Evolutionary conservation across 1,140 invertebrate genomes (phyloP), one percentile per base, ranked within the genome.

Genomic region (Laodelphax striatellus): DNA sequence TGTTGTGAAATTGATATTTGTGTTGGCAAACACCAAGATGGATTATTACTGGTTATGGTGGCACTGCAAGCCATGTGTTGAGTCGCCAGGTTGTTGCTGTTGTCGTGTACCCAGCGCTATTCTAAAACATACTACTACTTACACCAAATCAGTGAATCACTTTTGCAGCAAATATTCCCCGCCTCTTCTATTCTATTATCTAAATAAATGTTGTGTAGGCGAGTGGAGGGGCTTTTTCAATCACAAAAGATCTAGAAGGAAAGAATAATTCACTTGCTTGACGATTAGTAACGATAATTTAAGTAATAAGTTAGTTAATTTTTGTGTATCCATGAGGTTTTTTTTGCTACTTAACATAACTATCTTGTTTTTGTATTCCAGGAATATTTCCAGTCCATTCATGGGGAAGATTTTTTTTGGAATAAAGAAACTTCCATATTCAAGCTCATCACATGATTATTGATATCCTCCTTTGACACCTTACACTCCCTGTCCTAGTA

Each of bases 181-280:
- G 13, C 21, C 28, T 17, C 50, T 28, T 60, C 68, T 68, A 70
- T 71, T 74, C 62, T 72, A 74, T 74, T 76, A 72, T 75, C 73
- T 82, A 76, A 73, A 77, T 74, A 84, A 79, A 78, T 79, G 80
- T 80, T 80, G 83, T 76, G 81, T 86, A 77, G 83, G 83, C 73
- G 81, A 80, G 78, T 85, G 83, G 83, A 84, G 78, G 77, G 83
- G 83, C 74, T 86, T 80, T 81, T 86, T 84, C 78, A 85, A 82
- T 81, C 78, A 81, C 76, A 86, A 84, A 77, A 78, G 79, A 75
- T 80, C 79, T 75, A 80, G 82, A 76, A 78, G 82, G 73, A 82
- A 72, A 82, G 50, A 57, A 52, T n/a, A n/a, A n/a, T 63, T 58
- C 63, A 62, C 59, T 53, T 19, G 57, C 52, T 59, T 60, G 38